phyloP scores from a whole-genome alignment of 2,888 invertebrate genomes.

The Glaucopsyche alexis region DNA sequence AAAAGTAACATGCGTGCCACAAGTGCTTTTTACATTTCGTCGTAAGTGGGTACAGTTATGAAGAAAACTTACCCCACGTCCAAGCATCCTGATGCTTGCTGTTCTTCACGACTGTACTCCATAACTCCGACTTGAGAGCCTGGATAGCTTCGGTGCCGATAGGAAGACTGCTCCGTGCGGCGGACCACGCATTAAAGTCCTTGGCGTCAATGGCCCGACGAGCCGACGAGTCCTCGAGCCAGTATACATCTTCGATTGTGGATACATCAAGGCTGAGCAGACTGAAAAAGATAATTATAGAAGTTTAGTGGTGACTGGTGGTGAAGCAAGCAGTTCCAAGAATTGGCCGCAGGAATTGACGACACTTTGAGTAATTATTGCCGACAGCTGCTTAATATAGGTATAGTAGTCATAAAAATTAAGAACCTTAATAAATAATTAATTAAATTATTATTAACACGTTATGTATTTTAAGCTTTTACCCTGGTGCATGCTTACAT shows the following conservation, averaged over 20 bases:
- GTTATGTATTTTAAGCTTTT: too few relatives aligned
- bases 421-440: too few relatives aligned
- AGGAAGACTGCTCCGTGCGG: slow-evolving; percentile 89
- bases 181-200: slow-evolving; percentile 89
- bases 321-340: too few relatives aligned
- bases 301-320: too few relatives aligned
- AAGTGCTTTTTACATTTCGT: too few relatives aligned
- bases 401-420: too few relatives aligned
- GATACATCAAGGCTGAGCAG: slow-evolving; percentile 89
- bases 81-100: slow-evolving; percentile 93
- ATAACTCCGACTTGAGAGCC: slow-evolving; percentile 88
- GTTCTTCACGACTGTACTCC: slow-evolving; percentile 92
- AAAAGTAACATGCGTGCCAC: neutral
- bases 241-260: slow-evolving; percentile 93
- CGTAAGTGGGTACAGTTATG: neutral
- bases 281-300: slow-evolving; percentile 56
- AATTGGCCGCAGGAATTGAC: too few relatives aligned
- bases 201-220: slow-evolving; percentile 86
- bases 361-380: too few relatives aligned
- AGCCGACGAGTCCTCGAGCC: slow-evolving; percentile 91
- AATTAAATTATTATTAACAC: too few relatives aligned
- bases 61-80: slow-evolving; percentile 87
- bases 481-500: too few relatives aligned
- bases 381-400: too few relatives aligned
- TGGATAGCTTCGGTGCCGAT: slow-evolving; percentile 90